Conservation (phyloP, 30 jellyfish, hydroid and myxozoan species). For the Hydractinia echinata region DNA sequence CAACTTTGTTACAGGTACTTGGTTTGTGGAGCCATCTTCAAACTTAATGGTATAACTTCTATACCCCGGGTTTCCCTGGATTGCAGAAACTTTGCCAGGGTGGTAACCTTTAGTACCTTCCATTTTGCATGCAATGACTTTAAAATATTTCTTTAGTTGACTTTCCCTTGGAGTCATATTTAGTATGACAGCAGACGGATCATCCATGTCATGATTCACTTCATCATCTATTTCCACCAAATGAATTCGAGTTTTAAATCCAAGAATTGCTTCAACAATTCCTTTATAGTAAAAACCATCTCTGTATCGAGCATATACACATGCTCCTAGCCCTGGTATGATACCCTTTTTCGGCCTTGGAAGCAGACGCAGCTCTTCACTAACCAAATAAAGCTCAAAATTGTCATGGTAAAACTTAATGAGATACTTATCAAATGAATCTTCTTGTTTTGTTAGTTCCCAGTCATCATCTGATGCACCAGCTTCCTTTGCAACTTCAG, state of each 20-base stretch:
- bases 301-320: slow-evolving; percentile 77
- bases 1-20: slow-evolving; percentile 69
- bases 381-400: neutral
- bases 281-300: slow-evolving; percentile 86
- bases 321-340: slow-evolving; percentile 83
- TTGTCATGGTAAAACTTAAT: slow-evolving; percentile 17
- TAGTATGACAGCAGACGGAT: slow-evolving; percentile 75
- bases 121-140: slow-evolving; percentile 37
- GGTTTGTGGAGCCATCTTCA: slow-evolving; percentile 83
- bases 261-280: slow-evolving; percentile 52
- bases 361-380: slow-evolving; percentile 22
- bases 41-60: slow-evolving; percentile 58
- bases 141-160: slow-evolving; percentile 36
- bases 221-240: slow-evolving; percentile 61
- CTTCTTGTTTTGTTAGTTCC: neutral
- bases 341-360: slow-evolving; percentile 27
- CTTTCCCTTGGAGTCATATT: slow-evolving; percentile 71
- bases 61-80: slow-evolving; percentile 48
- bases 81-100: slow-evolving; percentile 71
- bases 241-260: slow-evolving; percentile 51
- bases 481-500: slow-evolving; percentile 21
- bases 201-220: slow-evolving; percentile 74
- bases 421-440: slow-evolving; percentile 21
- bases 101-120: slow-evolving; percentile 46
- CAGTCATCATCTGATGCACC: slow-evolving; percentile 9